phyloP scores from a whole-genome alignment of 2,888 invertebrate species.

The Phengaris arion region DNA sequence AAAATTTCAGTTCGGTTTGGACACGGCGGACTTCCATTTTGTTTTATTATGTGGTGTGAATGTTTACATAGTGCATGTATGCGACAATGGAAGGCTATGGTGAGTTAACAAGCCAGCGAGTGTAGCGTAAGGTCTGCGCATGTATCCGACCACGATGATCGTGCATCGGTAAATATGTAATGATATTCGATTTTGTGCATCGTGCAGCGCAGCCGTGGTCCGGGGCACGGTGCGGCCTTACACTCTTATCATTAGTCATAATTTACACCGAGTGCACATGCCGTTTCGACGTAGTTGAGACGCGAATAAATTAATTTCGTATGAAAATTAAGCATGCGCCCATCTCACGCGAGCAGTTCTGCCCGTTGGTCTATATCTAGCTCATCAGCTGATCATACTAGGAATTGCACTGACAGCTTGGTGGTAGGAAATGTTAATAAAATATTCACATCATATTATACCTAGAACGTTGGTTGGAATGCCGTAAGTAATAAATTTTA shows the following conservation, averaged over 20 bases:
- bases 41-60: conserved; percentile 76
- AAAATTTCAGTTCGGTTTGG: conserved; percentile 71
- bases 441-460: conserved; percentile 42
- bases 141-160: conserved; percentile 73
- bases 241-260: conserved; percentile 50
- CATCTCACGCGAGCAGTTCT: conserved; percentile 50
- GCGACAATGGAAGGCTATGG: conserved; percentile 75
- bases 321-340: conserved; percentile 67
- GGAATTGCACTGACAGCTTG: conserved; percentile 52
- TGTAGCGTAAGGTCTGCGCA: conserved; percentile 60
- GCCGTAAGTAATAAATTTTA: conserved; percentile 27
- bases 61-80: conserved; percentile 69
- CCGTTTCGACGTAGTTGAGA: conserved; percentile 37
- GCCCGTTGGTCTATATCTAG: conserved; percentile 48
- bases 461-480: conserved; percentile 25
- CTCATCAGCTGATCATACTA: conserved; percentile 75
- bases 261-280: conserved; percentile 36
- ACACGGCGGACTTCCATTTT: conserved; percentile 75
- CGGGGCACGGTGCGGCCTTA: conserved; percentile 33
- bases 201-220: conserved; percentile 63
- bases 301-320: conserved; percentile 63
- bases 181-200: conserved; percentile 73
- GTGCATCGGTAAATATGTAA: conserved; percentile 71
- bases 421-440: conserved; percentile 55
- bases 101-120: conserved; percentile 55